Percentiles rank a stretch among this genome's conserved stretches.
Evolutionary conservation across 2,113 vertebrate genomes (phyloP).

Genomic region (Sialia sialis): DNA sequence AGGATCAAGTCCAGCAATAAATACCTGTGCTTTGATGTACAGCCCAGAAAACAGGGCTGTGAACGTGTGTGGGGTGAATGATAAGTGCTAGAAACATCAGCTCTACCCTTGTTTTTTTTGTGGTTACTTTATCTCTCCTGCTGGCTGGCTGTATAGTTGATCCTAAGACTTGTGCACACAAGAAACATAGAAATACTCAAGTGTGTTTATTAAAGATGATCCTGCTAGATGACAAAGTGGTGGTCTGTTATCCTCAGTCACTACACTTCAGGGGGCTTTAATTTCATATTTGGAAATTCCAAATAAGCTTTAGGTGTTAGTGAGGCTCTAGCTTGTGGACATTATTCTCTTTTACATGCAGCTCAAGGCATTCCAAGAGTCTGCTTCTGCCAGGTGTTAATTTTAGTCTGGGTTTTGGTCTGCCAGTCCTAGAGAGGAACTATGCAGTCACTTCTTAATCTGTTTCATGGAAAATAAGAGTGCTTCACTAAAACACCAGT

Average conservation of each 20-base stretch:
- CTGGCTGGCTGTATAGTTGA: not conserved
- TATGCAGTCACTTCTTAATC: rapidly evolving
- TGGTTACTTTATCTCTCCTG: not conserved
- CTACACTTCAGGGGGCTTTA: not conserved
- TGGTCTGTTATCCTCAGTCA: rapidly evolving
- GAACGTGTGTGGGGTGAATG: not conserved
- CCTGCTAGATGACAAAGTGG: not conserved
- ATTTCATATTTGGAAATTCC: not conserved
- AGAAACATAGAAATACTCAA: not conserved
- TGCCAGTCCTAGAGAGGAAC: not conserved
- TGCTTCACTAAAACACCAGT: not conserved
- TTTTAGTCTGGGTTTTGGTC: not conserved
- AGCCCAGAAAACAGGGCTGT: not conserved
- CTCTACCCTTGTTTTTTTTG: not conserved
- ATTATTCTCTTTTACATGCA: not conserved
- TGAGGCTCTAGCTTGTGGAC: not conserved
- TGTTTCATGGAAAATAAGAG: not conserved
- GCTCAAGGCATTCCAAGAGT: not conserved
- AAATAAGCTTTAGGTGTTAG: not conserved
- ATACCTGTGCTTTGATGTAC: not conserved
- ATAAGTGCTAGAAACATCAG: rapidly evolving
- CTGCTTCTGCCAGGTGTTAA: not conserved
- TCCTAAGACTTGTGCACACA: not conserved
- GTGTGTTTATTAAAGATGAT: not conserved
- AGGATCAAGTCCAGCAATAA: not conserved